phyloP scores from a whole-genome alignment of 2,113 vertebrate species.

The Grammomys surdaster region DNA sequence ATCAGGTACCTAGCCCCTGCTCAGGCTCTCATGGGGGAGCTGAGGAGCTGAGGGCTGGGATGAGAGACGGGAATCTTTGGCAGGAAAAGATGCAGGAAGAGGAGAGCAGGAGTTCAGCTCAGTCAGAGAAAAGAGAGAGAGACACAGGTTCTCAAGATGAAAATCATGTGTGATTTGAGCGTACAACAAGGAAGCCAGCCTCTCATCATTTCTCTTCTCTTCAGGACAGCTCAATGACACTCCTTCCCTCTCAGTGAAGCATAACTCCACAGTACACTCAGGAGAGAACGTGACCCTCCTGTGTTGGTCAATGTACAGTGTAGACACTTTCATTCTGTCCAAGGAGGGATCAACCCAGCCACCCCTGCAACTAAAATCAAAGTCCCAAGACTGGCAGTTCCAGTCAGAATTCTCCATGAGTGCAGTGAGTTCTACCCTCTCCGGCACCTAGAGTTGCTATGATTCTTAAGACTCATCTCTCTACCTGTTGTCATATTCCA shows the following conservation, averaged over 20 bases:
- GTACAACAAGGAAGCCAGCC: background rate
- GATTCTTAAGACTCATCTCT: background rate
- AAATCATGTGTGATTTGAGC: background rate
- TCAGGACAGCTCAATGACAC: rapidly evolving
- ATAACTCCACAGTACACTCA: background rate
- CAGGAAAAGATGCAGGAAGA: rapidly evolving
- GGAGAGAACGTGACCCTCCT: background rate
- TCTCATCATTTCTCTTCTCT: background rate
- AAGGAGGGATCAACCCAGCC: background rate
- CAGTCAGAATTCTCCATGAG: background rate
- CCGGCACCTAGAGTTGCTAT: background rate
- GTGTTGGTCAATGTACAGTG: background rate
- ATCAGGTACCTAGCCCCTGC: rapidly evolving
- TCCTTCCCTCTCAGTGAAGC: background rate
- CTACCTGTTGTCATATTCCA: background rate
- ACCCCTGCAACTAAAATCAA: background rate
- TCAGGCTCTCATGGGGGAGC: rapidly evolving
- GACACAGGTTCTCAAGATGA: no score
- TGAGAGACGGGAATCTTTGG: no score
- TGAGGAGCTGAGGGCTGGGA: background rate
- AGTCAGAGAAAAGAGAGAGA: background rate
- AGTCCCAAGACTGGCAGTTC: rapidly evolving
- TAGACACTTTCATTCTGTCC: background rate
- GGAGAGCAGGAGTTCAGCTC: rapidly evolving
- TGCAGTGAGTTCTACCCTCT: background rate